Conservation (phyloP, 2,113 vertebrate species). For the Glaucomys volans region DNA sequence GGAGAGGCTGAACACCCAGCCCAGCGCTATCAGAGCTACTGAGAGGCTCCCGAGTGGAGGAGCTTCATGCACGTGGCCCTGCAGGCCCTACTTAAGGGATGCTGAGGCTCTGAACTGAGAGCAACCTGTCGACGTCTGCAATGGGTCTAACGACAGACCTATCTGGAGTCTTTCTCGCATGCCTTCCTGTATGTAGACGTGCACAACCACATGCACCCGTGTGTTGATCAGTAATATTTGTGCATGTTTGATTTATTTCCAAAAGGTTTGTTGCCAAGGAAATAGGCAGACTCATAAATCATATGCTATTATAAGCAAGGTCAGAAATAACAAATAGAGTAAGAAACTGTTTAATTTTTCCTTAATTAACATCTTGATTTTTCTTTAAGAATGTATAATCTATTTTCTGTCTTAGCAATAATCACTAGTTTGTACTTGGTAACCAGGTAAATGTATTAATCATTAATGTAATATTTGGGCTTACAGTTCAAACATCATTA, state of each 20-base stretch:
- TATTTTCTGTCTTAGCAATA: background rate
- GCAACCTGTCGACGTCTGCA: background rate
- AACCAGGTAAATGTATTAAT: background rate
- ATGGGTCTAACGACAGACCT: too few species aligned
- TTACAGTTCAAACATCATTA: background rate
- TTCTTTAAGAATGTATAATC: background rate
- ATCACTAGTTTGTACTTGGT: background rate
- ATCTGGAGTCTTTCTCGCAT: background rate
- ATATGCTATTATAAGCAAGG: background rate
- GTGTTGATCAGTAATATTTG: background rate
- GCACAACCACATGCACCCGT: background rate
- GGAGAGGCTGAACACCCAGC: background rate
- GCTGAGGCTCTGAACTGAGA: background rate
- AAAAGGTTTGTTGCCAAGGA: background rate
- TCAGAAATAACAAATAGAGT: background rate
- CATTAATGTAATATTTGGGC: background rate
- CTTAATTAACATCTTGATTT: background rate
- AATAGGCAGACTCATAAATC: background rate
- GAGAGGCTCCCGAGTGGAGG: background rate
- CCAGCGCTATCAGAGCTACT: accelerated
- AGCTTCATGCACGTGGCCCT: background rate
- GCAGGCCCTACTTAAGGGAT: background rate
- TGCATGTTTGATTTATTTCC: background rate
- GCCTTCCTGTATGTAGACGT: background rate
- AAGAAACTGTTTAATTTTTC: background rate